Evolutionary conservation across 2,888 invertebrate species (phyloP).

Genomic region (Rhopalosiphum nymphaeae): DNA sequence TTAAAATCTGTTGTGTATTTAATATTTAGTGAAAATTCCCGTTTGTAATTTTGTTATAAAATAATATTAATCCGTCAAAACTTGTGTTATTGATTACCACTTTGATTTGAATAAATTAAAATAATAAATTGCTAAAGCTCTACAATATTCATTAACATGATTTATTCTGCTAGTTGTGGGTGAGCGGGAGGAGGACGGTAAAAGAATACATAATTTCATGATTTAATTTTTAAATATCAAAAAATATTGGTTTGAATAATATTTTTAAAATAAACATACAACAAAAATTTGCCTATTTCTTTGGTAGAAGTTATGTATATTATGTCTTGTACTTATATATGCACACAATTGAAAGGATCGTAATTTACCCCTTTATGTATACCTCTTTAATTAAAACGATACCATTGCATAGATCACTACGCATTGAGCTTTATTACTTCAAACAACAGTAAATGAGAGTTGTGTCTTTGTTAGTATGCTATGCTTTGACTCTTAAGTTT

Average conservation of each 20-base stretch:
- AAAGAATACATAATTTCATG: conserved; percentile 26
- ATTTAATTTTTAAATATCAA: conserved; percentile 21
- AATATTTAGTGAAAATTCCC: not conserved
- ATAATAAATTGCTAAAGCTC: conserved; percentile 55
- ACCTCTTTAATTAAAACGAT: conserved; percentile 39
- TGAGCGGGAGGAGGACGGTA: too few species aligned
- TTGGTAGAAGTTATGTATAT: not conserved
- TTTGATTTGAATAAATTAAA: conserved; percentile 55
- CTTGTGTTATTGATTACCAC: conserved; percentile 43
- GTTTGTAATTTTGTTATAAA: conserved; percentile 22
- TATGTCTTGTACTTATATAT: not conserved
- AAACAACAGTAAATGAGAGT: conserved; percentile 41
- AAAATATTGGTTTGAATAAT: not conserved
- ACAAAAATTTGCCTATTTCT: not conserved
- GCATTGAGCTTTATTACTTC: conserved; percentile 16
- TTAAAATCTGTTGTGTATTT: not conserved
- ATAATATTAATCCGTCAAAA: conserved; percentile 27
- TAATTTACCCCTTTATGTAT: conserved; percentile 16
- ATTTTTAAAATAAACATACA: not conserved
- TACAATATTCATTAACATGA: conserved; percentile 42
- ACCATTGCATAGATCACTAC: conserved; percentile 35
- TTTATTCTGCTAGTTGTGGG: conserved; percentile 27
- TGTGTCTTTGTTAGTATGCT: conserved; percentile 28
- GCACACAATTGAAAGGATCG: conserved; percentile 29
- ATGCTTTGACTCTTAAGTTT: conserved; percentile 23